Conservation (phyloP, 2,797 vertebrate genomes). For the Megaceryle alcyon region DNA sequence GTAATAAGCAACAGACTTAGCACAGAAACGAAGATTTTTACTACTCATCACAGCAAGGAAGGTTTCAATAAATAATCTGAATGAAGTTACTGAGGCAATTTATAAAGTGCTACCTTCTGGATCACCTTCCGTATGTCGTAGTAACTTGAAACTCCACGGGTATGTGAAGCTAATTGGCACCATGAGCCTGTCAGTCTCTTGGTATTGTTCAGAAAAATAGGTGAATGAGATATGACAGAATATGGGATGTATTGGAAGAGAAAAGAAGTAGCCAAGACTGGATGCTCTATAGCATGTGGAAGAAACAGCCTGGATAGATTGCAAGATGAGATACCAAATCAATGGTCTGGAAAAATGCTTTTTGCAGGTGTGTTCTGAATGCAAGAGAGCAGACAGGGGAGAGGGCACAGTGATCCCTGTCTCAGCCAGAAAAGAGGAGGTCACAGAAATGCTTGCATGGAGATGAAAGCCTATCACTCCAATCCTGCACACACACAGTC, state of each 20-base stretch:
- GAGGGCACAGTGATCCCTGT: neutral
- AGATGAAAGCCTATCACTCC: neutral
- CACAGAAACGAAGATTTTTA: neutral
- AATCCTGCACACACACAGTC: neutral
- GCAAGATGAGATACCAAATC: neutral
- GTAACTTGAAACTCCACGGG: neutral
- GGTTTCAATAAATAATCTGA: neutral
- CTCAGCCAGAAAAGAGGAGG: neutral
- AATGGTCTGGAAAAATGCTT: neutral
- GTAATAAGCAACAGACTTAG: neutral
- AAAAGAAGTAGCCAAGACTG: neutral
- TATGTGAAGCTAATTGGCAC: neutral
- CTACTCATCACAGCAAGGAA: neutral
- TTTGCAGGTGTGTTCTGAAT: neutral
- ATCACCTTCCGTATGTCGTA: fast-evolving
- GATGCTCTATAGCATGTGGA: neutral
- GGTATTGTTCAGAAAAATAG: neutral
- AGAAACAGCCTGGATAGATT: neutral
- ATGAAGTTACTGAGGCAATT: neutral
- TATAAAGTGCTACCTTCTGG: neutral
- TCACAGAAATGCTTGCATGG: neutral
- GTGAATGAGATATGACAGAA: neutral
- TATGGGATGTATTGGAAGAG: neutral
- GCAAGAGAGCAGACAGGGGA: fast-evolving
- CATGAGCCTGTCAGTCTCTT: neutral